Evolutionary conservation across 2,888 invertebrate species (phyloP), one percentile per base, ranked within the genome.

Genomic region (Volucella zonaria): DNA sequence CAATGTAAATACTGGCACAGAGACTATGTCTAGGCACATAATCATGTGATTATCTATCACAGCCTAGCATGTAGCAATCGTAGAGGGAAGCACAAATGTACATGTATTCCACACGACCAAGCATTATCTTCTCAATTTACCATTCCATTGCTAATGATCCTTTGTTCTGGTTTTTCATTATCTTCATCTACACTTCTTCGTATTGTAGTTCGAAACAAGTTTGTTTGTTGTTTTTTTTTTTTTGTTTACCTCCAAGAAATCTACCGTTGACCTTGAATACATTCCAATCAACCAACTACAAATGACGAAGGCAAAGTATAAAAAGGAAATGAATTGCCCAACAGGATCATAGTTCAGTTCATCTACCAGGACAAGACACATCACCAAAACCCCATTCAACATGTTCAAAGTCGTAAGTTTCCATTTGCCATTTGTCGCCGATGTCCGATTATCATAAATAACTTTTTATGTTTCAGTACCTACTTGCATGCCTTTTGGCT

Each of bases 401-500:
- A 86, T 86, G 86, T 81, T 79, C 38, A 87, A 87, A 87, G 74
- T 70, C 15, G 87, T 87, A 73, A 78, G 87, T 80, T 38, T 31
- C 9, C 10, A 15, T 58, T 56, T 40, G 45, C 9, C n/a, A 18
- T 40, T 59, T 8, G 10, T 12, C 0, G 10, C 10, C 9, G 6
- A 51, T 11, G 14, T 38, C 1, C 11, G 31, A 1, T 10, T 31
- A 6, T 31, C 31, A 6, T 31, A 6, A 31, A 31, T 31, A 43
- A 8, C 23, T 49, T 12, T 56, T 15, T 56, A 9, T 12, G 12
- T 82, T 62, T 1, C 62, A 89, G 89, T 81, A 88, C n/a, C 79
- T 90, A 10, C 82, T 90, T 64, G 87, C 87, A 76, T 88, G 88
- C 74, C 85, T 90, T 49, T 62, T 90, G 38, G 79, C 87, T 18